Evolutionary conservation across 2,888 invertebrate genomes (phyloP).

Genomic region (Leptinotarsa tumamoca): DNA sequence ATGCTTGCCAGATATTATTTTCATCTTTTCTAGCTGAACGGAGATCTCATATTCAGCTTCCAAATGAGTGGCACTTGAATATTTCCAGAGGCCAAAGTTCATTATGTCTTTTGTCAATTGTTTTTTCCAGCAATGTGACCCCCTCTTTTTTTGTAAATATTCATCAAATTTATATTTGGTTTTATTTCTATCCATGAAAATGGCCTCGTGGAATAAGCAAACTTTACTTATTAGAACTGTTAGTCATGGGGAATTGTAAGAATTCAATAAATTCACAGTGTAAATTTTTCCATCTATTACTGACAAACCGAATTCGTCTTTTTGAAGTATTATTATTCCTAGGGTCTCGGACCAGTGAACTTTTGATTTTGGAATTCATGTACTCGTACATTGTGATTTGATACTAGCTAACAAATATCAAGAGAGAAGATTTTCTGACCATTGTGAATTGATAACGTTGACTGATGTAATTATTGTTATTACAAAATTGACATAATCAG

Average conservation of each 20-base stretch:
- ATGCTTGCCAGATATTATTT: constrained; percentile 11
- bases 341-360: neutral
- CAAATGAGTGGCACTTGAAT: neutral
- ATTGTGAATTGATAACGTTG: constrained; percentile 30
- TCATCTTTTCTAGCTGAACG: neutral
- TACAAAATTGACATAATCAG: constrained; percentile 27
- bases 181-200: neutral
- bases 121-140: no score
- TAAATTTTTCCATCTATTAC: no score
- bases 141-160: no score
- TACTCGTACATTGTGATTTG: neutral
- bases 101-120: neutral
- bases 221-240: no score
- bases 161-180: no score
- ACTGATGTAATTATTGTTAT: constrained; percentile 37
- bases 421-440: constrained; percentile 20
- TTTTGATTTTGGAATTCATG: neutral
- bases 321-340: no score
- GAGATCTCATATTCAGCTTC: neutral
- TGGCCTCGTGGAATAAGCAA: no score
- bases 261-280: no score
- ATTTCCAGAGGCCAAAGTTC: neutral
- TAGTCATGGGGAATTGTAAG: no score
- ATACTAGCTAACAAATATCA: constrained; percentile 3
- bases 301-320: no score